These are phyloP conservation scores for Microcebus murinus DNA, from an alignment of 2,113 vertebrate genomes.

Conservation along the genomic window DNA sequence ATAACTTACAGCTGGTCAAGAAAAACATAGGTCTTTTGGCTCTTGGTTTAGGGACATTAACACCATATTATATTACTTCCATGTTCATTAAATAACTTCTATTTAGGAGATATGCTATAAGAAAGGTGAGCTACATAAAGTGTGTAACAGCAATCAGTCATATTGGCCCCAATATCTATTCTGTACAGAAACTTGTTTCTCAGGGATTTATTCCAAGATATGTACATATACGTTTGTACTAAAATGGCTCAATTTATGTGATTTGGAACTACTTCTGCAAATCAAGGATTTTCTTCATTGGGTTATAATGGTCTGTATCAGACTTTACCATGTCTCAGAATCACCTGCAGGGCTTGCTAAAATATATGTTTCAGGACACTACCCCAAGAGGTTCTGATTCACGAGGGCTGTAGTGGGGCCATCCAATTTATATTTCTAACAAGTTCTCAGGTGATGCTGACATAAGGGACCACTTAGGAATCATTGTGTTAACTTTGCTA, in stretches of 20 bases:
- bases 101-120: neutral
- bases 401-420: neutral
- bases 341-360: neutral
- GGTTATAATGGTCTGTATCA: neutral
- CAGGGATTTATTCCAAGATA: neutral
- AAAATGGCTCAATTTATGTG: neutral
- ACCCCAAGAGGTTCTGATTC: neutral
- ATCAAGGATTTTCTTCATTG: neutral
- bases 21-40: conserved; percentile 25
- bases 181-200: neutral
- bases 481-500: neutral
- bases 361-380: neutral
- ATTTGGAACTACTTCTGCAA: neutral
- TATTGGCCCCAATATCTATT: neutral
- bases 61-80: neutral
- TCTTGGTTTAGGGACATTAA: neutral
- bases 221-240: neutral
- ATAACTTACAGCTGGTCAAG: conserved; percentile 5
- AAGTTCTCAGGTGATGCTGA: neutral
- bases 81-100: neutral
- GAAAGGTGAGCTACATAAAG: neutral
- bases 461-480: neutral
- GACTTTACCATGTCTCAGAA: neutral
- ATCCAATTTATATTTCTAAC: neutral
- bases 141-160: neutral